Conservation (phyloP, 2,797 vertebrate species). For the Miopithecus talapoin region DNA sequence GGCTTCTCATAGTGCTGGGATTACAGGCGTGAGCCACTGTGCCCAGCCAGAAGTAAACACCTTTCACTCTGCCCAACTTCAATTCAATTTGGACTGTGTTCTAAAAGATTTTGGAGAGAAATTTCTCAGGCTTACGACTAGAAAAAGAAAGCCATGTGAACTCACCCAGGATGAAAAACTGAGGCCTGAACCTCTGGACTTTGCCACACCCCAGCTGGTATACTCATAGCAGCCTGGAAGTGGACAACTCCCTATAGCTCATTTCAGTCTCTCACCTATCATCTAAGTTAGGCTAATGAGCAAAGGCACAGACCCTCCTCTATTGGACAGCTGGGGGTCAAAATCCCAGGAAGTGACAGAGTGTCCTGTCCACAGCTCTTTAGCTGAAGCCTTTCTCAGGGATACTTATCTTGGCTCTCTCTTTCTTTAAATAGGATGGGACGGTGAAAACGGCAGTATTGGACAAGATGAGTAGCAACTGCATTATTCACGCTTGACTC, state of each 20-base stretch:
- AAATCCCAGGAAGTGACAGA: neutral
- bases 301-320: neutral
- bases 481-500: slow-evolving; percentile 55
- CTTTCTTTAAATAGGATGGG: neutral
- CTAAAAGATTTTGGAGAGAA: neutral
- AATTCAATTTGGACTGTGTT: neutral
- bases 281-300: neutral
- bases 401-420: neutral
- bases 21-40: too few species aligned
- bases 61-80: neutral
- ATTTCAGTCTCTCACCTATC: neutral
- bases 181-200: neutral
- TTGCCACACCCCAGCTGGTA: neutral
- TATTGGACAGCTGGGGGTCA: neutral
- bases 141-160: neutral
- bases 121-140: neutral
- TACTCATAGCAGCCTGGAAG: neutral
- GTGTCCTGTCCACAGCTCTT: slow-evolving; percentile 21
- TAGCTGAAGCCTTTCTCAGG: neutral
- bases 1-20: too few species aligned
- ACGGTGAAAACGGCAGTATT: slow-evolving; percentile 56
- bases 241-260: neutral
- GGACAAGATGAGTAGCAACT: slow-evolving; percentile 36
- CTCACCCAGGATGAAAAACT: neutral
- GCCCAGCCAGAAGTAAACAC: neutral